Evolutionary conservation across 2,888 invertebrate species (phyloP).

Genomic region (Crossocerus cetratus): DNA sequence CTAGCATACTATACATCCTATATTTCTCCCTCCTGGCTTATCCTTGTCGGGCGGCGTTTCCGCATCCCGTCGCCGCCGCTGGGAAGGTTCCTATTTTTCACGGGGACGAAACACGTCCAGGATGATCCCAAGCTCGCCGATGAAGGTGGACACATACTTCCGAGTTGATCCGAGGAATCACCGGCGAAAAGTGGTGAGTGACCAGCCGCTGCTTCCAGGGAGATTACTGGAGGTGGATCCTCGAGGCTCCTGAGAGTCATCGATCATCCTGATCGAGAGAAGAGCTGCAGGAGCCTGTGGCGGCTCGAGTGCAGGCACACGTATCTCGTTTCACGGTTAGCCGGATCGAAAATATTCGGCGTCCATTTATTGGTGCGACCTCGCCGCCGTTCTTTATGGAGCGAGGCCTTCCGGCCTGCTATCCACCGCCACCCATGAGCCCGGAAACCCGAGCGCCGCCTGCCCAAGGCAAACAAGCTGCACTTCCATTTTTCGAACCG

Average conservation of each 20-base stretch:
- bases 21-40: constrained; percentile 37
- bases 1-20: constrained; percentile 8
- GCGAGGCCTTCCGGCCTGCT: neutral
- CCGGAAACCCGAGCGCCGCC: neutral
- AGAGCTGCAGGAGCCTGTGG: neutral
- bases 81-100: constrained; percentile 53
- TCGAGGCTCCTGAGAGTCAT: constrained; percentile 55
- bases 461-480: constrained; percentile 32
- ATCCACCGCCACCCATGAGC: constrained; percentile 20
- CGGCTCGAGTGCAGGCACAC: constrained; percentile 34
- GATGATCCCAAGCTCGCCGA: too few relatives aligned
- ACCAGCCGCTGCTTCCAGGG: constrained; percentile 8
- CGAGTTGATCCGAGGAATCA: too few relatives aligned
- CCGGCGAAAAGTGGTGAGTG: neutral
- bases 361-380: constrained; percentile 29
- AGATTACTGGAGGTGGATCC: constrained; percentile 31
- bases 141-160: too few relatives aligned
- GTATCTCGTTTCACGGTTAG: constrained; percentile 68
- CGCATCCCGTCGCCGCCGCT: constrained; percentile 27
- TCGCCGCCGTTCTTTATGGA: constrained; percentile 9
- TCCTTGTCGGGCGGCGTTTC: constrained; percentile 21
- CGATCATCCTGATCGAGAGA: constrained; percentile 39
- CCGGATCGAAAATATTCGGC: constrained; percentile 56
- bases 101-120: constrained; percentile 35
- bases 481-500: constrained; percentile 41